Conservation (phyloP, 2,113 vertebrate species). For the Hippocampus barbouri region DNA sequence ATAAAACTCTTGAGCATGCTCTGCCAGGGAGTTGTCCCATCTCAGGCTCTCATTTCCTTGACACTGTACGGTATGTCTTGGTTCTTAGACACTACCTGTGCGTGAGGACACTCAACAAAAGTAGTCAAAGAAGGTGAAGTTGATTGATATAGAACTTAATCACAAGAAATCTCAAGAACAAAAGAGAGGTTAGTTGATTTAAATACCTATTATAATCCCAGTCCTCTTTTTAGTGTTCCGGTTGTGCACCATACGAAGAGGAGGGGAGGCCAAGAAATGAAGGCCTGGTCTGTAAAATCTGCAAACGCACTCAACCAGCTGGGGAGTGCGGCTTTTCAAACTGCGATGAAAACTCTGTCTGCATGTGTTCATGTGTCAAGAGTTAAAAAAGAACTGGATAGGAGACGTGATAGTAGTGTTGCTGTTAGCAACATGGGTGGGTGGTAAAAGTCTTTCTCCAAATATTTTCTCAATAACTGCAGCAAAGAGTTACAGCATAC, state of each 20-base stretch:
- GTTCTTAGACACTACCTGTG: not conserved
- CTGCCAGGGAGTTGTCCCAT: not conserved
- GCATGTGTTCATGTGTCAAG: not conserved
- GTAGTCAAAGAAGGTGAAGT: too few relatives aligned
- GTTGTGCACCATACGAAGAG: constrained; percentile 2
- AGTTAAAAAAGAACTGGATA: not conserved
- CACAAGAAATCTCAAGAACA: not conserved
- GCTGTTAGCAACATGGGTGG: not conserved
- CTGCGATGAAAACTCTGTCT: not conserved
- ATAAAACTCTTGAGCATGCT: not conserved
- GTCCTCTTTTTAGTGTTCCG: not conserved
- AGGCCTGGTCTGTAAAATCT: not conserved
- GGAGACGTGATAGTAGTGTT: not conserved
- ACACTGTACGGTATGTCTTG: not conserved
- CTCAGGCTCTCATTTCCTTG: not conserved
- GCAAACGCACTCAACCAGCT: constrained; percentile 8
- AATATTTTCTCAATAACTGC: not conserved
- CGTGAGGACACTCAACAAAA: not conserved
- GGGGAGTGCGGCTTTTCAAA: not conserved
- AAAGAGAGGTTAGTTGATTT: not conserved
- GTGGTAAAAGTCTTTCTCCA: not conserved
- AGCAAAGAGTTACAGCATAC: not conserved
- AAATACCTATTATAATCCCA: not conserved
- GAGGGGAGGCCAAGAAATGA: not conserved
- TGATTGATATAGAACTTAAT: too few relatives aligned